phyloP scores from a whole-genome alignment of 1,140 invertebrate species.

The Drosophila lacertosa region DNA sequence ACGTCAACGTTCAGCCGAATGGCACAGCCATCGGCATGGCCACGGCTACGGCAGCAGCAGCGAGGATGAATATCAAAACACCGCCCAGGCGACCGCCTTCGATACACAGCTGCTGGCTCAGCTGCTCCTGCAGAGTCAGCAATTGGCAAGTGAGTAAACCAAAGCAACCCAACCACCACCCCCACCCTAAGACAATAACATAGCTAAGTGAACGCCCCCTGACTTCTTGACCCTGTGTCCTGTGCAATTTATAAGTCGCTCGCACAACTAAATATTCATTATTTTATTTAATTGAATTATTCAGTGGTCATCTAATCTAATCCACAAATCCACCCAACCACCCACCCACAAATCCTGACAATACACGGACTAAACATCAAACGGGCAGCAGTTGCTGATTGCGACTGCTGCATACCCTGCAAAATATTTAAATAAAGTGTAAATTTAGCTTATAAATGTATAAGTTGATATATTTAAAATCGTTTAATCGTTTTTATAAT shows the following conservation, averaged over 20 bases:
- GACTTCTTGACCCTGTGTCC: not conserved
- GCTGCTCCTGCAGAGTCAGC: conserved; percentile 86
- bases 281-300: conserved; percentile 78
- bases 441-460: too few species aligned
- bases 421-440: too few species aligned
- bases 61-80: conserved; percentile 86
- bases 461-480: too few species aligned
- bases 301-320: conserved; percentile 47
- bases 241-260: conserved; percentile 39
- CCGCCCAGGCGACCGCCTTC: conserved; percentile 83
- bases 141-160: conserved; percentile 85
- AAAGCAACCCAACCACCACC: too few species aligned
- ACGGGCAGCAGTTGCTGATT: not conserved
- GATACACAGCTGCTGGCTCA: conserved; percentile 85
- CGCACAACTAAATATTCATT: conserved; percentile 69
- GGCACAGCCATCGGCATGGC: conserved; percentile 86
- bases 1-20: conserved; percentile 87
- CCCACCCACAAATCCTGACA: not conserved
- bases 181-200: not conserved
- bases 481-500: too few species aligned
- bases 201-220: conserved; percentile 3
- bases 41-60: conserved; percentile 86
- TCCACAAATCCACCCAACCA: not conserved
- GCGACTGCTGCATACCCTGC: not conserved
- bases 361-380: not conserved